These are phyloP conservation scores for Aelia acuminata DNA, from an alignment of 2,888 invertebrate species.

Conservation along the genomic window DNA sequence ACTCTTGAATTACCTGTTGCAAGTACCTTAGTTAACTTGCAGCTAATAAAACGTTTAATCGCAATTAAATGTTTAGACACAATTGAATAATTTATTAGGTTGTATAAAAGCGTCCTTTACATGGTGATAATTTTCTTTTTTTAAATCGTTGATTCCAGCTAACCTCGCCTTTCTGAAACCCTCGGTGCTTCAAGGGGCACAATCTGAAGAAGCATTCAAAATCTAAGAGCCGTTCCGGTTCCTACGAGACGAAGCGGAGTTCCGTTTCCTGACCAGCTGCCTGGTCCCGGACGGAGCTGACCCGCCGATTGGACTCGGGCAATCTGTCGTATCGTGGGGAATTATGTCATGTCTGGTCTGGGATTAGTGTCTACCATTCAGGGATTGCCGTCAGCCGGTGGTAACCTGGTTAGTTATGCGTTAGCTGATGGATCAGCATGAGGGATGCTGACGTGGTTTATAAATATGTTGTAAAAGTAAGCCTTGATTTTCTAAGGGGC, in stretches of 20 bases:
- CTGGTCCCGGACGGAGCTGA: neutral
- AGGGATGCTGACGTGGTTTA: neutral
- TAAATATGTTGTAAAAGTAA: neutral
- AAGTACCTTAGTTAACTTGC: no score
- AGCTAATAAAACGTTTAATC: no score
- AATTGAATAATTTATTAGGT: no score
- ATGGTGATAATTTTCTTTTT: no score
- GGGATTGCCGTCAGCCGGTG: conserved; percentile 1
- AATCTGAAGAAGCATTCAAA: neutral
- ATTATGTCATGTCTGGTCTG: neutral
- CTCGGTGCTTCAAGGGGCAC: neutral
- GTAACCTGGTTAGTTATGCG: conserved; percentile 18
- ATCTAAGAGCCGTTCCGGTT: neutral
- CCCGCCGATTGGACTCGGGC: conserved; percentile 32
- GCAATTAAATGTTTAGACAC: no score
- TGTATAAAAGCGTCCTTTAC: no score
- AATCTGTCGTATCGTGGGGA: conserved; percentile 24
- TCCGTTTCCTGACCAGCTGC: conserved; percentile 46
- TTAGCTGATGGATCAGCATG: neutral
- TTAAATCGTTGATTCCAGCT: no score
- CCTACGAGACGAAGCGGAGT: neutral
- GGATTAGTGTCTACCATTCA: neutral
- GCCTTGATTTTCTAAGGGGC: no score
- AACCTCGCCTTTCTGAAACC: no score
- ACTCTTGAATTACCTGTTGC: no score